These are phyloP conservation scores for Cuculus canorus DNA, from an alignment of 2,797 vertebrate species.

Conservation along the genomic window DNA sequence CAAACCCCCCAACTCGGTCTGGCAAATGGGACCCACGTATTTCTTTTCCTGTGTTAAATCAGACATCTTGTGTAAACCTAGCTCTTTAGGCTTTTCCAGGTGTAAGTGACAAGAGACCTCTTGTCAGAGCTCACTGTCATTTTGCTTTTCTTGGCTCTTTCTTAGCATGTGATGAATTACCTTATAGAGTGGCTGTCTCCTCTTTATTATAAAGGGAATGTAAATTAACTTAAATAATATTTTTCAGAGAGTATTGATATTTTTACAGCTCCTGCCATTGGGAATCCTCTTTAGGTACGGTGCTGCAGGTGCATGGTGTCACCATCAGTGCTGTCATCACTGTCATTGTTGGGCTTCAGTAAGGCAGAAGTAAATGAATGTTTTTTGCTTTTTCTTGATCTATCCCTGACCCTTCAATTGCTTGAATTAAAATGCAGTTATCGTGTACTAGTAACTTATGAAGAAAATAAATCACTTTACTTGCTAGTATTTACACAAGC, in stretches of 20 bases:
- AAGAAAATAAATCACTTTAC: neutral
- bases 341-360: neutral
- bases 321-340: neutral
- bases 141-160: neutral
- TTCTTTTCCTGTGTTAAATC: neutral
- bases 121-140: neutral
- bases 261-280: neutral
- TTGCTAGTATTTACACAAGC: neutral
- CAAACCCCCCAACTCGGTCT: neutral
- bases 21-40: neutral
- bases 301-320: rapidly evolving
- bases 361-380: neutral
- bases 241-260: neutral
- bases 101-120: neutral
- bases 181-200: neutral
- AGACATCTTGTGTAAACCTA: neutral
- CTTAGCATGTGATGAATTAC: neutral
- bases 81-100: neutral
- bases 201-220: neutral
- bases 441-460: neutral
- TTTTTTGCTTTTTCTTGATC: neutral
- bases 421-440: neutral
- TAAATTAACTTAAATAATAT: neutral
- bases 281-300: neutral
- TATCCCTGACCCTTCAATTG: neutral